phyloP scores from a whole-genome alignment of 2,888 invertebrate species.

The Nemoura dubitans region DNA sequence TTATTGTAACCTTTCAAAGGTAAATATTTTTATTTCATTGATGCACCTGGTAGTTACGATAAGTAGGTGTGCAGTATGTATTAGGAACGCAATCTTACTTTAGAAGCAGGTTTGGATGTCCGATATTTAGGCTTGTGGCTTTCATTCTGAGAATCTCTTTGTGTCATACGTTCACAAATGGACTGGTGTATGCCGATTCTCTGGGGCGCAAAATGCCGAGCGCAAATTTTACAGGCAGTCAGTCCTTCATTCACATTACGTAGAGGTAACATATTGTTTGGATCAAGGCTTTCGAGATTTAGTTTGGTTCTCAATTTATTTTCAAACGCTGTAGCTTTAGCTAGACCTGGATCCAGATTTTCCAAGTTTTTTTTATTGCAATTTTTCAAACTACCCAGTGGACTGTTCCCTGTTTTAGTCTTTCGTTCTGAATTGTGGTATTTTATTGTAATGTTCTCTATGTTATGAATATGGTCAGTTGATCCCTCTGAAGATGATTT shows the following conservation, averaged over 20 bases:
- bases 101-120: too few relatives aligned
- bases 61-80: too few relatives aligned
- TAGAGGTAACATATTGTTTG: not conserved
- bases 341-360: not conserved
- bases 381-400: not conserved
- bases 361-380: not conserved
- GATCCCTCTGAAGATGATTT: not conserved
- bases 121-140: too few relatives aligned
- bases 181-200: not conserved
- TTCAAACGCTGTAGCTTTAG: not conserved
- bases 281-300: not conserved
- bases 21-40: too few relatives aligned
- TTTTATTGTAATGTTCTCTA: too few relatives aligned
- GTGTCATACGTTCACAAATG: not conserved
- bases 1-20: too few relatives aligned
- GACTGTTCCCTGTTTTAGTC: not conserved
- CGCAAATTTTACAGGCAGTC: not conserved
- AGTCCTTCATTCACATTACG: not conserved
- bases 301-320: not conserved
- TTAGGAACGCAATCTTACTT: too few relatives aligned
- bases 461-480: not conserved
- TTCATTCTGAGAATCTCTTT: not conserved
- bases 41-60: too few relatives aligned
- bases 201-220: not conserved
- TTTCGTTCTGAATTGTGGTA: not conserved